Percentiles rank a stretch among this genome's conserved stretches.
phyloP scores from a whole-genome alignment of 2,113 vertebrate genomes.

The Antigone vipio region DNA sequence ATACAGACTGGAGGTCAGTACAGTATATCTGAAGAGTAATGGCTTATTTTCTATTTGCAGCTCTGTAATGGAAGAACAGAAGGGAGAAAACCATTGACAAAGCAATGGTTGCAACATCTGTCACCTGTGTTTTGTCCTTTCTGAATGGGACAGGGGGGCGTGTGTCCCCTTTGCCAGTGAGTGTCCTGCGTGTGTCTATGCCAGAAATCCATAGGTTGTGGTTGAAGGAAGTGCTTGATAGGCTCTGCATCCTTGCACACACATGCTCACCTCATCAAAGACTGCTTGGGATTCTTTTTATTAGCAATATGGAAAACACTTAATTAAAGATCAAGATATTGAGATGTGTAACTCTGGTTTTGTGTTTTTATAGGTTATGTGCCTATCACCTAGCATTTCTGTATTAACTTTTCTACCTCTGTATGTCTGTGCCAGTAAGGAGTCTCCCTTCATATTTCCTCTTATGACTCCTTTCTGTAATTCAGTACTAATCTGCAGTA shows the following conservation, averaged over 20 bases:
- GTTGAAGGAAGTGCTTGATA: not conserved
- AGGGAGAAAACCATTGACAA: not conserved
- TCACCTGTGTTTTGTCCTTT: not conserved
- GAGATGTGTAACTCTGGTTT: not conserved
- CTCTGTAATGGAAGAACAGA: not conserved
- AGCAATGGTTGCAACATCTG: not conserved
- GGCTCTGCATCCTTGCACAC: not conserved
- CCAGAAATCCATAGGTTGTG: not conserved
- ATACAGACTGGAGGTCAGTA: not conserved
- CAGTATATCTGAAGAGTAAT: not conserved
- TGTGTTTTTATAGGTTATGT: not conserved
- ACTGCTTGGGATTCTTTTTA: constrained; percentile 10
- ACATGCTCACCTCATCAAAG: not conserved
- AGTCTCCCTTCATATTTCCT: not conserved
- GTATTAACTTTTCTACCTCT: not conserved
- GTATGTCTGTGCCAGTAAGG: not conserved
- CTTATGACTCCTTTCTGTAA: not conserved
- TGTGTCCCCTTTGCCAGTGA: not conserved
- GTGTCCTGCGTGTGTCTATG: not conserved
- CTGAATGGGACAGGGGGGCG: not conserved
- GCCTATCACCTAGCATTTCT: not conserved
- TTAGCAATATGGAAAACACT: not conserved
- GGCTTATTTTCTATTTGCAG: constrained; percentile 25
- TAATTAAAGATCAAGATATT: constrained; percentile 49
- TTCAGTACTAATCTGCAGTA: not conserved